A percentile compares a stretch with the other conserved stretches of the same genome.
Evolutionary conservation across 1,140 invertebrate species (phyloP).

Genomic region (Saccostrea glomerata): DNA sequence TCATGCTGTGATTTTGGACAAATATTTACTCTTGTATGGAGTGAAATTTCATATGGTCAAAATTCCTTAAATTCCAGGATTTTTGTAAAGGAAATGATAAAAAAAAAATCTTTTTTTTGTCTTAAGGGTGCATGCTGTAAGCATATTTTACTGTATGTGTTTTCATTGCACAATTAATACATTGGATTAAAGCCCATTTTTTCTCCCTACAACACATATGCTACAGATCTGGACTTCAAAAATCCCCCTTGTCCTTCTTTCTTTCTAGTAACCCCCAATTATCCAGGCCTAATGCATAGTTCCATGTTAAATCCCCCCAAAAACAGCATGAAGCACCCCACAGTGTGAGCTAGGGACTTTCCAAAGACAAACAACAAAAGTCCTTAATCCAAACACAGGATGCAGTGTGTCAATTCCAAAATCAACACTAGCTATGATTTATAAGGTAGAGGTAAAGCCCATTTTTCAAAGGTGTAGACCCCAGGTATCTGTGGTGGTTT

Average conservation of each 20-base stretch:
- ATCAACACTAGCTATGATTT: conserved; percentile 18
- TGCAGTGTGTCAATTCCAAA: conserved; percentile 3
- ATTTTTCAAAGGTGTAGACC: not conserved
- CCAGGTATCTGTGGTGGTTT: not conserved
- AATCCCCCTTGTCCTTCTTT: not conserved
- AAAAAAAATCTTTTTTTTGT: not conserved
- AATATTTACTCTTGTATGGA: not conserved
- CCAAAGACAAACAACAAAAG: not conserved
- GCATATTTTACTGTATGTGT: not conserved
- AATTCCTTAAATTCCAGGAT: not conserved
- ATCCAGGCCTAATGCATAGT: no score
- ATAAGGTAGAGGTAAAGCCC: conserved; percentile 2
- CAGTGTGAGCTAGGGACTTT: not conserved
- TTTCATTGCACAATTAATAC: not conserved
- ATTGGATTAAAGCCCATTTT: not conserved
- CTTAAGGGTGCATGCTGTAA: not conserved
- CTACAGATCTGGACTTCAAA: not conserved
- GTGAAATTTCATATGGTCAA: not conserved
- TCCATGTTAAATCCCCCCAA: not conserved
- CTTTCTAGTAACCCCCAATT: not conserved
- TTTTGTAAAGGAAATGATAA: not conserved
- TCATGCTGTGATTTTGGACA: conserved; percentile 7
- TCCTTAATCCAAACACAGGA: not conserved
- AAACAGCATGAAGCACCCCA: not conserved
- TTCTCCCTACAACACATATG: not conserved